Conservation (phyloP, 2,797 vertebrate species). For the Cirrhinus mrigala region DNA sequence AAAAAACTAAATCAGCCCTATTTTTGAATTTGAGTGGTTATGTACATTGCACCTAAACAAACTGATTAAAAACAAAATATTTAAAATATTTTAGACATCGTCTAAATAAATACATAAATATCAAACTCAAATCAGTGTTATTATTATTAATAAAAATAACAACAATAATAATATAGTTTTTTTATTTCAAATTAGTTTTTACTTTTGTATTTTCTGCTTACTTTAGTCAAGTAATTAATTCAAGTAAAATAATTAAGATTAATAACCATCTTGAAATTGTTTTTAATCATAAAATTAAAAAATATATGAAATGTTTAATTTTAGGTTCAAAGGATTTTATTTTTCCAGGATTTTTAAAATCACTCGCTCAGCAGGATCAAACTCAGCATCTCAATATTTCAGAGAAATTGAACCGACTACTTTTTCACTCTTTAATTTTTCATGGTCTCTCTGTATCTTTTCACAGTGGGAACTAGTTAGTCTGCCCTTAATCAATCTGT, state of each 20-base stretch:
- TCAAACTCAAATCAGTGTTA: not conserved
- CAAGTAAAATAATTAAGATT: too few species aligned
- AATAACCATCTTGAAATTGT: too few species aligned
- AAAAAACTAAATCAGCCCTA: too few species aligned
- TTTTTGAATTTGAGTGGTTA: too few species aligned
- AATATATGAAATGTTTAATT: too few species aligned
- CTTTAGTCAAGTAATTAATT: too few species aligned
- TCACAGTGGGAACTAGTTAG: not conserved
- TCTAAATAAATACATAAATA: not conserved
- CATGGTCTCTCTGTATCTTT: not conserved
- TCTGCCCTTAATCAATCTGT: not conserved
- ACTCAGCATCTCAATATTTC: too few species aligned
- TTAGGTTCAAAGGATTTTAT: too few species aligned
- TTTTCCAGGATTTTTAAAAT: not conserved
- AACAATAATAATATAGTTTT: too few species aligned
- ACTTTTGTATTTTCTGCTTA: not conserved
- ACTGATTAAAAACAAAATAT: not conserved
- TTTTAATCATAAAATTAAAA: not conserved
- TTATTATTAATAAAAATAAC: too few species aligned
- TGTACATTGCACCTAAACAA: too few species aligned
- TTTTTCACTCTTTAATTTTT: not conserved
- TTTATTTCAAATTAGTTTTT: too few species aligned
- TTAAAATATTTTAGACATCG: not conserved
- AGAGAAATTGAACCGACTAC: not conserved
- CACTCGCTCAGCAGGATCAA: not conserved